Percentiles rank a stretch among this genome's conserved stretches.
Evolutionary conservation across 2,113 vertebrate species (phyloP).

Genomic region (Electrona antarctica): DNA sequence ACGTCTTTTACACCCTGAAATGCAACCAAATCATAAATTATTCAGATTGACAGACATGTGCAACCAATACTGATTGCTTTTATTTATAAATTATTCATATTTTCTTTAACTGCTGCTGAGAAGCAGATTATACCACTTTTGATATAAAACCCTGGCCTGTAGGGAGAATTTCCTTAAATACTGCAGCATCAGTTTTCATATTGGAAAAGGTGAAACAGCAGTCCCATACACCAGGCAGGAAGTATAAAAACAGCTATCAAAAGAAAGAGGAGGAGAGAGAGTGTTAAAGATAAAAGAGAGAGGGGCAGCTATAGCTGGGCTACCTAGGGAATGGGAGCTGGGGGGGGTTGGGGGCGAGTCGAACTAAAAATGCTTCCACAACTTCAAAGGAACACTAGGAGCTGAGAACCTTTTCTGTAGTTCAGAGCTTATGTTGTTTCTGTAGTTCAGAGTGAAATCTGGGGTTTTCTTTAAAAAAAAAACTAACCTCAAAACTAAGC

Average conservation of each 20-base stretch:
- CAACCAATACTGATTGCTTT: slow-evolving; percentile 20
- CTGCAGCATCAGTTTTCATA: neutral
- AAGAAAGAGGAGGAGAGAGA: neutral
- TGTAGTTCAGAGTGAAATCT: too few species aligned
- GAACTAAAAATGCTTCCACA: neutral
- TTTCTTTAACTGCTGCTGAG: slow-evolving; percentile 21
- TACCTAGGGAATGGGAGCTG: neutral
- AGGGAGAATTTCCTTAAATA: too few species aligned
- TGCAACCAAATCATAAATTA: slow-evolving; percentile 49
- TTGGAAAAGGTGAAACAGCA: slow-evolving; percentile 12
- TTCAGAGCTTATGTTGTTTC: too few species aligned
- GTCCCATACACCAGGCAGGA: neutral
- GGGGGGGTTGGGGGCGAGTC: neutral
- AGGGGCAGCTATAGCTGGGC: too few species aligned
- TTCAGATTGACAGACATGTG: slow-evolving; percentile 34
- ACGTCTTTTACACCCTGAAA: slow-evolving; percentile 19
- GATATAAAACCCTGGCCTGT: slow-evolving; percentile 18
- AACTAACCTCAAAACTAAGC: too few species aligned
- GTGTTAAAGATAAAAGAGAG: too few species aligned
- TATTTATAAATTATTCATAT: neutral
- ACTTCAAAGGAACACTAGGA: neutral
- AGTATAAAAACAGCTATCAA: neutral
- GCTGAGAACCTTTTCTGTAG: too few species aligned
- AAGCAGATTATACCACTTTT: slow-evolving; percentile 8
- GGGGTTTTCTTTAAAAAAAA: too few species aligned